phyloP scores from a whole-genome alignment of 2,797 vertebrate genomes.

The Poecile montanus region DNA sequence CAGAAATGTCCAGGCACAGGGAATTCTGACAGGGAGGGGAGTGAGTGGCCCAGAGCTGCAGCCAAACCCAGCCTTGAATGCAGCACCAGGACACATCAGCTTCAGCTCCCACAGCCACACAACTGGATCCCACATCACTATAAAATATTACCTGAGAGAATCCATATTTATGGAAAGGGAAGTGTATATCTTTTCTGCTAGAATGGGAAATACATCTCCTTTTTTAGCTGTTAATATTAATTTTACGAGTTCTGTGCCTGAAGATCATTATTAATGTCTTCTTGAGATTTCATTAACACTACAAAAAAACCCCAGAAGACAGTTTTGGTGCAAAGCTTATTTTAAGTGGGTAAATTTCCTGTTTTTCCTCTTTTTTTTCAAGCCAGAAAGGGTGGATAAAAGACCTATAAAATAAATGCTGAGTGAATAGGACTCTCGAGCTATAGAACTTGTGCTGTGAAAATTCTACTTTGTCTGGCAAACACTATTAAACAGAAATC shows the following conservation, averaged over 20 bases:
- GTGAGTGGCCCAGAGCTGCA: neutral
- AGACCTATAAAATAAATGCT: constrained; percentile 74
- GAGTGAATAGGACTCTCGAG: constrained; percentile 75
- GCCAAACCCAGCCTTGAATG: neutral
- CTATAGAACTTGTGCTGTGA: constrained; percentile 73
- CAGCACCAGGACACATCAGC: neutral
- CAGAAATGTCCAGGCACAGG: neutral
- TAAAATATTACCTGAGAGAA: neutral
- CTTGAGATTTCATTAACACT: constrained; percentile 70
- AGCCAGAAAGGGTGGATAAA: constrained; percentile 68
- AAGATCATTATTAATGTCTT: constrained; percentile 63
- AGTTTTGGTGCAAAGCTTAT: constrained; percentile 73
- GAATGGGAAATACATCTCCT: constrained; percentile 46
- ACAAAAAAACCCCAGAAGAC: constrained; percentile 56
- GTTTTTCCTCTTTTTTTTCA: constrained; percentile 31
- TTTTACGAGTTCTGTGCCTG: constrained; percentile 58
- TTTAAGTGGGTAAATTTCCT: constrained; percentile 71
- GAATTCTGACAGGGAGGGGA: neutral
- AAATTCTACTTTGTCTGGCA: constrained; percentile 77
- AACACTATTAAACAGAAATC: constrained; percentile 76
- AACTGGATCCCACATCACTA: neutral
- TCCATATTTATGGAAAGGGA: constrained; percentile 33
- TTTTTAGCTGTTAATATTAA: constrained; percentile 56
- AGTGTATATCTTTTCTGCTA: constrained; percentile 41
- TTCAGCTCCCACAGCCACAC: neutral